phyloP scores from a whole-genome alignment of 2,113 vertebrate species.

The Gymnarchus niloticus region DNA sequence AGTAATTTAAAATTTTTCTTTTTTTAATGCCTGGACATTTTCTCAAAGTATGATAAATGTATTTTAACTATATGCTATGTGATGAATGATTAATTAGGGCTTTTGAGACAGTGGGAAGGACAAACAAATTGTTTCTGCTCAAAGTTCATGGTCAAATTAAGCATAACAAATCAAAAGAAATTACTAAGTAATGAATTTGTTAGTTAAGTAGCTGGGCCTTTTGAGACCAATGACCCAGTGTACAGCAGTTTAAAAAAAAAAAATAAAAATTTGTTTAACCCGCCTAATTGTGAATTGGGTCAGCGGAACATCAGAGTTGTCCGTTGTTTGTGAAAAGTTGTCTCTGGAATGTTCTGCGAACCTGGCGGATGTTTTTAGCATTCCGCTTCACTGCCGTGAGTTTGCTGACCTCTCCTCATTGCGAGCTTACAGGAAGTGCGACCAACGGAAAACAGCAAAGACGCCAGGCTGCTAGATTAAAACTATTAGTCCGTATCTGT shows the following conservation, averaged over 20 bases:
- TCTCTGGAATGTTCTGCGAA: conserved; percentile 27
- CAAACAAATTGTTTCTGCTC: not conserved
- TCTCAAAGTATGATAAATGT: no score
- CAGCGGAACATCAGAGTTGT: conserved; percentile 17
- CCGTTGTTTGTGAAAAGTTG: conserved; percentile 22
- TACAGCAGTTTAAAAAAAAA: not conserved
- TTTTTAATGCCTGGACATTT: no score
- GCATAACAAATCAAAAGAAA: no score
- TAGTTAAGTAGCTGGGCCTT: not conserved
- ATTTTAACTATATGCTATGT: no score
- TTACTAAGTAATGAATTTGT: no score
- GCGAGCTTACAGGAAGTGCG: not conserved
- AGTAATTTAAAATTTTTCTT: no score
- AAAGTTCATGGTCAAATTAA: not conserved
- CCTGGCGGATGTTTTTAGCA: conserved; percentile 14
- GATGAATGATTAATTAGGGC: no score
- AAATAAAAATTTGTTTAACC: not conserved
- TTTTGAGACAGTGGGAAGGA: no score
- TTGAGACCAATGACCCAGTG: not conserved
- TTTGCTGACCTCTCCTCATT: not conserved
- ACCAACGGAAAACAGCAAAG: not conserved
- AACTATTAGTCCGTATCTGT: conserved; percentile 29
- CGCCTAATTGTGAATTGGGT: not conserved
- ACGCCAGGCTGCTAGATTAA: conserved; percentile 29
- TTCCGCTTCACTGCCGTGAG: conserved; percentile 20